Base-by-base conservation (phyloP, 2,113 vertebrate genomes). In the Ifrita kowaldi region DNA sequence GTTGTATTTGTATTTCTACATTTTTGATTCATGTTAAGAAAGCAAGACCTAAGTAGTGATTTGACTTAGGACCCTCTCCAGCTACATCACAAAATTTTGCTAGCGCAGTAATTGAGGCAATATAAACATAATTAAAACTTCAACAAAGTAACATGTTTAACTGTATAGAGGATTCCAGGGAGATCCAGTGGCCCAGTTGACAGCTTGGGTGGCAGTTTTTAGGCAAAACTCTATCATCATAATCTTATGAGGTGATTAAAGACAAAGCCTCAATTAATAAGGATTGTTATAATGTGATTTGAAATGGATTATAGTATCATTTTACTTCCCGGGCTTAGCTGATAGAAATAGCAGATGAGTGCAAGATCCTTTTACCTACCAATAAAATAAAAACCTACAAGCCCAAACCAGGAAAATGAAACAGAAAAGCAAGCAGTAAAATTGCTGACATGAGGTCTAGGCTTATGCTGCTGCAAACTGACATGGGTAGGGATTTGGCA, bases 211-310 rank as follows among this genome's bases (percentile, higher is more conserved):
- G 32, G 53, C 28, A 46, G 32, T 35, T 91, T 81, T 64, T 22
- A 71, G 23, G 35, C 24, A 81, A 87, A 96, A 89, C 62, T 50
- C 26, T 76, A n/a, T 39, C 63, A 55, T 60, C 32, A n/a, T 89
- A 82, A 92, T 76, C 67, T 70, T 81, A 87, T 76, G 77, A 93
- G 60, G 64, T 81, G 90, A 95, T 92, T 96, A 94, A 93, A 96
- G 35, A 84, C 59, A 95, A 71, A 95, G 47, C 28, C 46, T 82
- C 80, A 84, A 79, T 92, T 97, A 97, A 87, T 76, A 49, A 84
- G 65, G 70, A 92, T 87, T 92, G 42, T 69, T 91, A 24, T 84
- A 91, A 93, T 73, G 56, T 53, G 83, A 89, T 92, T 93, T 81
- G 14, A 83, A 92, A 70, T 89, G 74, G 80, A 91, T 94, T 94